Evolutionary conservation across 2,888 invertebrate species (phyloP), one percentile per base, ranked within the genome.

Genomic region (Petrophora chlorosata): DNA sequence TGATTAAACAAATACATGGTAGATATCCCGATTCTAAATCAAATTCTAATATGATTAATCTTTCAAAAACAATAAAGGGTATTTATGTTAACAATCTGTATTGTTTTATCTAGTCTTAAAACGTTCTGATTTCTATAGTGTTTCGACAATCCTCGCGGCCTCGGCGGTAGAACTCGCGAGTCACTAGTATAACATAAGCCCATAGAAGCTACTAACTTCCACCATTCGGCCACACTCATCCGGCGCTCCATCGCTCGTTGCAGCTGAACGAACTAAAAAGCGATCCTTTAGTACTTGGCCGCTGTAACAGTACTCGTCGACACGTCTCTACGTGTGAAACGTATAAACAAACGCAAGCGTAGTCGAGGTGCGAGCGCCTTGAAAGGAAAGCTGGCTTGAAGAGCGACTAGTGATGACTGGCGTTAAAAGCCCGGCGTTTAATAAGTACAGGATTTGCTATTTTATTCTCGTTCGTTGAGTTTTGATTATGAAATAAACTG

Each of bases 331-430:
- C 77, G 80, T 80, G 82, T 79, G 80, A 84, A 83, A 79, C 75
- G 75, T 78, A 81, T 74, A 82, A 83, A 82, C 79, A 81, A 79
- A 82, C 76, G 75, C 59, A 66, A 66, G 65, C 66, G 67, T 64
- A 67, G 64, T 55, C 71, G 65, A 71, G 65, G 66, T 61, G 70
- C 63, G 66, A 65, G 67, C 67, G 69, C 67, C 70, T 71, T 78
- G 76, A 82, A 79, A 75, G 73, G 68, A n/a, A n/a, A 76, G 68
- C 67, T 66, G 70, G 71, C 69, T 70, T 72, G 57, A 63, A 70
- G 65, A 59, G 63, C 53, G 59, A 3, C 1, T 34, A 61, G 63
- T 61, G 68, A 59, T 62, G 58, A 43, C 56, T 50, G 33, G 10
- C 13, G 28, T n/a, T 14, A 4, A 1, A 22, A 9, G n/a, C 14